Conservation (phyloP, 1,140 invertebrate genomes). For the Magallana gigas region DNA sequence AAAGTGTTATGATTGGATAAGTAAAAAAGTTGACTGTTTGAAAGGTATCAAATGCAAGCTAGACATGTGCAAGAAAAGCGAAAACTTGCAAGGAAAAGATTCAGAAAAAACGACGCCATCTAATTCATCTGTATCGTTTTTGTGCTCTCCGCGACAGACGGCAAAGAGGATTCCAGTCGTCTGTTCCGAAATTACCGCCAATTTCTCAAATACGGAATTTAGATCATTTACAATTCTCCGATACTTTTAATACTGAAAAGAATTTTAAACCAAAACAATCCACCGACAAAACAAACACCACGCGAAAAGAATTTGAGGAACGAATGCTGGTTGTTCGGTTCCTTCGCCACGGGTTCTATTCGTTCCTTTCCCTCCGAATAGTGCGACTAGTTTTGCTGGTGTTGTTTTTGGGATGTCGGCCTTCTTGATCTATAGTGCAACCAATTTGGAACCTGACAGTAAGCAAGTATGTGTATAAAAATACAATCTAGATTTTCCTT, state of each 20-base stretch:
- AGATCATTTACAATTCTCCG: neutral
- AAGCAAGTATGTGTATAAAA: conserved; percentile 63
- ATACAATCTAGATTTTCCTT: too few species aligned
- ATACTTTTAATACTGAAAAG: neutral
- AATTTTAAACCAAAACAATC: neutral
- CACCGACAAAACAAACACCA: neutral
- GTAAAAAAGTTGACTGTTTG: neutral
- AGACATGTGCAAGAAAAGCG: neutral
- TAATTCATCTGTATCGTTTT: neutral
- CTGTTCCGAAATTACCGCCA: neutral
- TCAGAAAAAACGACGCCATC: neutral
- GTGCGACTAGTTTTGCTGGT: conserved; percentile 59
- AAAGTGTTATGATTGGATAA: conserved; percentile 35
- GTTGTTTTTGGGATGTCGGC: conserved; percentile 54
- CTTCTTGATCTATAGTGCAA: conserved; percentile 67
- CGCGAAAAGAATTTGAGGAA: conserved; percentile 54
- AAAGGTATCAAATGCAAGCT: neutral
- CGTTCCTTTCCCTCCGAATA: conserved; percentile 63
- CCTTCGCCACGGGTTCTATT: conserved; percentile 60
- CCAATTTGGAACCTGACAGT: conserved; percentile 66
- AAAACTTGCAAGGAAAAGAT: neutral
- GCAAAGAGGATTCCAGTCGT: neutral
- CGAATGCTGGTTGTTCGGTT: conserved; percentile 59
- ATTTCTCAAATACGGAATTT: neutral
- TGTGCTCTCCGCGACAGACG: conserved; percentile 1